A percentile compares a stretch with the other conserved stretches of the same genome.
Conservation (phyloP, 2,888 invertebrate species). For the Orthonevra nobilis region DNA sequence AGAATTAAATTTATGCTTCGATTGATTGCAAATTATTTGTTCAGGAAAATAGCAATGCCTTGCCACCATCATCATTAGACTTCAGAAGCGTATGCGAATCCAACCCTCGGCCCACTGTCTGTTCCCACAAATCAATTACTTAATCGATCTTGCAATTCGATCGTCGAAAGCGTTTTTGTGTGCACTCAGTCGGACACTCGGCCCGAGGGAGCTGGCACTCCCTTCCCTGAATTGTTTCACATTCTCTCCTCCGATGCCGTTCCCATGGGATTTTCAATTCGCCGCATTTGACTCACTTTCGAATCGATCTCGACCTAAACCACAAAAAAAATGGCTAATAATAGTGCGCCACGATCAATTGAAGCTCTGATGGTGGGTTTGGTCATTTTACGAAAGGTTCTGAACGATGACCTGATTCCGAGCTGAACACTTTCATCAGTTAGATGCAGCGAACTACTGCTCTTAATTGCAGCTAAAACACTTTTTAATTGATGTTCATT, state of each 20-base stretch:
- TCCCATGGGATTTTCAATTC: constrained; percentile 12
- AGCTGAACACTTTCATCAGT: constrained; percentile 41
- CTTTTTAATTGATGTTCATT: constrained; percentile 61
- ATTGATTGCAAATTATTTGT: constrained; percentile 60
- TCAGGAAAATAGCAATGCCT: not conserved
- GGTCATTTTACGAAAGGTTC: constrained; percentile 15
- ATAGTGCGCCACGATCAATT: constrained; percentile 42
- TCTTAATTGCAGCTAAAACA: constrained; percentile 61
- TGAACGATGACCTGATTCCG: constrained; percentile 49
- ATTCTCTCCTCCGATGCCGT: constrained; percentile 34
- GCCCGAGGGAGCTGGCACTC: constrained; percentile 47
- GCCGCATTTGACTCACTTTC: constrained; percentile 12
- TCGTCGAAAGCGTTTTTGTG: constrained; percentile 22
- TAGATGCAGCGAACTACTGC: constrained; percentile 50
- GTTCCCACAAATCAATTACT: constrained; percentile 61
- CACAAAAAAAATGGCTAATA: constrained; percentile 19
- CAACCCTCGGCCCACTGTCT: not conserved
- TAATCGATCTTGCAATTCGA: constrained; percentile 62
- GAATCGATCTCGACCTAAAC: constrained; percentile 10
- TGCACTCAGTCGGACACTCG: constrained; percentile 21
- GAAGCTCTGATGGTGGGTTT: constrained; percentile 4
- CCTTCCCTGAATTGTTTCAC: constrained; percentile 32
- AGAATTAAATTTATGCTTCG: constrained; percentile 53
- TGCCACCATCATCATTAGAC: not conserved
- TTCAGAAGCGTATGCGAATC: constrained; percentile 45